Evolutionary conservation across 2,797 vertebrate species (phyloP).

Genomic region (Silurus aristotelis): DNA sequence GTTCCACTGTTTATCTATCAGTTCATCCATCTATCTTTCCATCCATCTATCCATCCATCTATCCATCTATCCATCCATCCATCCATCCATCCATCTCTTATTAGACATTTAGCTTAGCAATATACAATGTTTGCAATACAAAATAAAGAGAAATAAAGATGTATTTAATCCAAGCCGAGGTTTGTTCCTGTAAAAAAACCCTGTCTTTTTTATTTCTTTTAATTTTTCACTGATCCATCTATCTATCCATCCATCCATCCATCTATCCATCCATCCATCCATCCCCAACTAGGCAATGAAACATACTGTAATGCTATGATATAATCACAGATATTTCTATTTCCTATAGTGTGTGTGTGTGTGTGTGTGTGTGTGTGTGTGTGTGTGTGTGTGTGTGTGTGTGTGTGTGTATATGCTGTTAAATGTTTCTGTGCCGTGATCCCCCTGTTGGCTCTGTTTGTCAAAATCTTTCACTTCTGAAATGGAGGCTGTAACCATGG

Average conservation of each 20-base stretch:
- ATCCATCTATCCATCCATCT: not conserved
- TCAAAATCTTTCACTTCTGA: slow-evolving; percentile 52
- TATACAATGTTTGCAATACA: no score
- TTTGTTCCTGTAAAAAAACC: no score
- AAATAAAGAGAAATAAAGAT: no score
- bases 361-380: not conserved
- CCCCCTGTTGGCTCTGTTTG: slow-evolving; percentile 38
- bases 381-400: not conserved
- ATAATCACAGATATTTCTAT: not conserved
- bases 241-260: not conserved
- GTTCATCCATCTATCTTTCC: not conserved
- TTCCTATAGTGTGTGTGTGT: not conserved
- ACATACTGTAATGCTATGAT: not conserved
- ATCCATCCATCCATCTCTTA: not conserved
- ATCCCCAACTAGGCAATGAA: not conserved
- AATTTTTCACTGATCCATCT: not conserved
- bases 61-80: not conserved
- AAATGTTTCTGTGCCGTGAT: slow-evolving; percentile 36
- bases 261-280: not conserved
- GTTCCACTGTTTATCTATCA: not conserved
- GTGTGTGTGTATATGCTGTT: not conserved
- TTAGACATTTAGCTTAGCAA: no score
- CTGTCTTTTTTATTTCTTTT: no score
- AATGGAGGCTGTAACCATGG: slow-evolving; percentile 87
- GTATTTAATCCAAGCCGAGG: no score